These are phyloP conservation scores for Rhimphoctona megacephalus DNA, from an alignment of 2,888 invertebrate genomes.

Conservation along the genomic window DNA sequence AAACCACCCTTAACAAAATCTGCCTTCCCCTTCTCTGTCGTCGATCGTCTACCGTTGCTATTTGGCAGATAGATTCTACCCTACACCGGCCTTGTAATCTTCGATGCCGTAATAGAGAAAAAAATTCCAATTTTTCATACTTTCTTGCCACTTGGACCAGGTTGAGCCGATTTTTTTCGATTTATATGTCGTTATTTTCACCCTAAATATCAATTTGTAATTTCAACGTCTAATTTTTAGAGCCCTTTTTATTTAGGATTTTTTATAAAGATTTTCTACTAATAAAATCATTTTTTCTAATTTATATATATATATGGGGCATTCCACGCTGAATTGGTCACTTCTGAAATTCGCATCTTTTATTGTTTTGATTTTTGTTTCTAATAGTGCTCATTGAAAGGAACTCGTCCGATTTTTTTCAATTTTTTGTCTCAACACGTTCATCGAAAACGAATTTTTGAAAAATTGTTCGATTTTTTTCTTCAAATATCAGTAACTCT, in stretches of 20 bases:
- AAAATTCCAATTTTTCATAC: conserved; percentile 40
- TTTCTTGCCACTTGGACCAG: conserved; percentile 59
- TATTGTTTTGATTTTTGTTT: no score
- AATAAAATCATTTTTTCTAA: no score
- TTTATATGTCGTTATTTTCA: conserved; percentile 23
- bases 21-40: conserved; percentile 42
- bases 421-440: no score
- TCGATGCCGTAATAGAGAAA: conserved; percentile 72
- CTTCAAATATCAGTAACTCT: no score
- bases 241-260: neutral
- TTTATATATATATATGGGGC: no score
- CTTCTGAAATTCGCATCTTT: no score
- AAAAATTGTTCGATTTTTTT: no score
- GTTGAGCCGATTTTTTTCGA: neutral
- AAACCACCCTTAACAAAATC: conserved; percentile 77
- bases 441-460: no score
- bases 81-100: conserved; percentile 69
- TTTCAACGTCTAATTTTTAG: neutral
- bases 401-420: no score
- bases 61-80: conserved; percentile 40
- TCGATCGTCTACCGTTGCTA: conserved; percentile 33
- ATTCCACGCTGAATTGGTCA: no score
- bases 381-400: no score
- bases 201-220: neutral
- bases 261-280: neutral